These are phyloP conservation scores for Nothoprocta perdicaria DNA, from an alignment of 2,113 vertebrate genomes.

Conservation along the genomic window DNA sequence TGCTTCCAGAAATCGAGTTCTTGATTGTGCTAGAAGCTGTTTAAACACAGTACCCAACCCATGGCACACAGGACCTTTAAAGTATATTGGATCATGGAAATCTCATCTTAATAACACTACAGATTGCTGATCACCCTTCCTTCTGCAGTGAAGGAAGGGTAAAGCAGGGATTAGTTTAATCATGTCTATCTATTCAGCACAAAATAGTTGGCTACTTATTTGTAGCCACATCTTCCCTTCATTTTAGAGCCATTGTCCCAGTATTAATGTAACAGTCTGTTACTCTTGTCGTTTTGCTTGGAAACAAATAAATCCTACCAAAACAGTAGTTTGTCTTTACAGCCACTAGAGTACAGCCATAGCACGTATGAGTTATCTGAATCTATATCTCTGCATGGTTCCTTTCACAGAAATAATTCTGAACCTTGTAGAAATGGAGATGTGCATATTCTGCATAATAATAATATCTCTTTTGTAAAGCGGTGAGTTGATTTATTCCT, in stretches of 20 bases:
- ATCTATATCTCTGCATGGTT: not conserved
- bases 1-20: not conserved
- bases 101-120: constrained; percentile 1
- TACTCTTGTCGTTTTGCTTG: not conserved
- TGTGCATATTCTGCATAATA: not conserved
- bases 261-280: not conserved
- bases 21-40: constrained; percentile 4
- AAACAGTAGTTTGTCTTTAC: not conserved
- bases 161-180: constrained; percentile 31
- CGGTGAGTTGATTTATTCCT: not conserved
- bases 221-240: constrained; percentile 1
- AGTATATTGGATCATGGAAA: constrained; percentile 44
- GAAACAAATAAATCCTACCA: not conserved
- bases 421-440: not conserved
- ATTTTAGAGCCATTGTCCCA: not conserved
- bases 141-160: not conserved
- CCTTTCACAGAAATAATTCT: not conserved
- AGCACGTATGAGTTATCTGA: not conserved
- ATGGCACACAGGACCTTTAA: not conserved
- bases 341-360: constrained; percentile 16
- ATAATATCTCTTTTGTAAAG: not conserved
- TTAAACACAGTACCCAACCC: constrained; percentile 23
- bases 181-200: not conserved
- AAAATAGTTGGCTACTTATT: not conserved
- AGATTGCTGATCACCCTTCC: constrained; percentile 24